These are phyloP conservation scores for Montipora efflorescens DNA, from an alignment of 64 coral and sea anemone genomes.

Conservation along the genomic window DNA sequence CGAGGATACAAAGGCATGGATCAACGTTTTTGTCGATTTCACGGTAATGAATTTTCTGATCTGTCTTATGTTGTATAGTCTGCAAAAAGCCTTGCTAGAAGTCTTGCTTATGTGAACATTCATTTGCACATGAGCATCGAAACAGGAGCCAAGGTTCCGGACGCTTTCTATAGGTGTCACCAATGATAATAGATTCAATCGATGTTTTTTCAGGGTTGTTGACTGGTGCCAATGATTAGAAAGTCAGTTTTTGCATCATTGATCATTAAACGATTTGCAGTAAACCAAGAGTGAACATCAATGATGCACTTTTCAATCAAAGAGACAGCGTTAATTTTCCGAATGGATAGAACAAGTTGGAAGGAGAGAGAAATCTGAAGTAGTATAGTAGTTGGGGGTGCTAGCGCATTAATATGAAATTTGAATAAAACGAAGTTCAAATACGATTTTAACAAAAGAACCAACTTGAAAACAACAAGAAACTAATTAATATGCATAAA, in stretches of 20 bases:
- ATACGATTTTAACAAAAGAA: no score
- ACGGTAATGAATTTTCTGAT: conserved; percentile 9
- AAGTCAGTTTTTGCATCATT: conserved; percentile 11
- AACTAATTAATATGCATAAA: no score
- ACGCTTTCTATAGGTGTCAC: background rate
- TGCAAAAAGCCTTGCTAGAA: conserved; percentile 1
- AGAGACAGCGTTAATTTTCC: no score
- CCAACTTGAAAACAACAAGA: no score
- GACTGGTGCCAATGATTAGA: background rate
- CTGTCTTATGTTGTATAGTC: conserved; percentile 35
- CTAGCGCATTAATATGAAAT: no score
- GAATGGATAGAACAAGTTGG: no score
- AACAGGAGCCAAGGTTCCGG: conserved; percentile 27
- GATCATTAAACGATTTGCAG: background rate
- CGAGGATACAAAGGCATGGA: conserved; percentile 19
- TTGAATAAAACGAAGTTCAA: no score
- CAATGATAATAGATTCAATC: background rate
- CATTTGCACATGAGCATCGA: conserved; percentile 25
- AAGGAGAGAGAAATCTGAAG: no score
- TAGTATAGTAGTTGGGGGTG: no score
- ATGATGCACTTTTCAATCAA: background rate
- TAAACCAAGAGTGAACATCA: background rate
- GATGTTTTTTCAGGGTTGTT: conserved; percentile 13
- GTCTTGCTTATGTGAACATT: background rate
- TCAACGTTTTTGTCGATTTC: background rate